phyloP scores from a whole-genome alignment of 2,797 vertebrate species.

The Diceros bicornis region DNA sequence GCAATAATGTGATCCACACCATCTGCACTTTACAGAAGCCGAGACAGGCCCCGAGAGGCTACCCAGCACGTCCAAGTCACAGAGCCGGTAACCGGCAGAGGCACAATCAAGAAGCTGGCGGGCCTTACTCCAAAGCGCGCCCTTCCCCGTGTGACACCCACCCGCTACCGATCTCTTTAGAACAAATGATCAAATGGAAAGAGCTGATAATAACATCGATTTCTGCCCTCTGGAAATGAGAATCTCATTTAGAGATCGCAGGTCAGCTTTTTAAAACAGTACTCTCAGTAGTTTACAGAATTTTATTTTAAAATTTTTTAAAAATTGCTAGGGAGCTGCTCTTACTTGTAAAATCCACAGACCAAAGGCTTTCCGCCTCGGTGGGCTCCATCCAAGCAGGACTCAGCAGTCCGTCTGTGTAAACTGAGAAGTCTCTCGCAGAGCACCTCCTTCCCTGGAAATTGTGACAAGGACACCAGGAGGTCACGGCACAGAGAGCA shows the following conservation, averaged over 20 bases:
- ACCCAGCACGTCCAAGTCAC: too few species aligned
- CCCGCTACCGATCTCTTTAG: not conserved
- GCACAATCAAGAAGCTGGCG: rapidly evolving
- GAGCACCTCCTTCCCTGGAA: constrained; percentile 86
- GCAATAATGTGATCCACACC: not conserved
- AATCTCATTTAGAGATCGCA: not conserved
- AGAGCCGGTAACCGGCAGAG: not conserved
- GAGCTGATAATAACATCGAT: too few species aligned
- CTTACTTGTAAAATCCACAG: constrained; percentile 88
- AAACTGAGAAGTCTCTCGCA: constrained; percentile 82
- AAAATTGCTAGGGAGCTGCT: not conserved
- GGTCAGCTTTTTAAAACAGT: not conserved
- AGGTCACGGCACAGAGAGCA: not conserved
- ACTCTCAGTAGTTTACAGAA: not conserved
- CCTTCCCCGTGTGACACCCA: not conserved
- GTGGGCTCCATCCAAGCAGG: constrained; percentile 84
- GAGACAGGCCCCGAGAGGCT: not conserved
- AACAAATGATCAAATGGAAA: not conserved
- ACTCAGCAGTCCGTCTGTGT: constrained; percentile 77
- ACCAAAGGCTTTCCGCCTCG: constrained; percentile 82
- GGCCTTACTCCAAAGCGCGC: not conserved
- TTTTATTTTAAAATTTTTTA: not conserved
- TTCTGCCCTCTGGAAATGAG: not conserved
- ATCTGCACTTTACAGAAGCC: too few species aligned
- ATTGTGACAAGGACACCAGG: not conserved